phyloP scores from a whole-genome alignment of 2,888 invertebrate genomes.

The Anagyrus pseudococci region DNA sequence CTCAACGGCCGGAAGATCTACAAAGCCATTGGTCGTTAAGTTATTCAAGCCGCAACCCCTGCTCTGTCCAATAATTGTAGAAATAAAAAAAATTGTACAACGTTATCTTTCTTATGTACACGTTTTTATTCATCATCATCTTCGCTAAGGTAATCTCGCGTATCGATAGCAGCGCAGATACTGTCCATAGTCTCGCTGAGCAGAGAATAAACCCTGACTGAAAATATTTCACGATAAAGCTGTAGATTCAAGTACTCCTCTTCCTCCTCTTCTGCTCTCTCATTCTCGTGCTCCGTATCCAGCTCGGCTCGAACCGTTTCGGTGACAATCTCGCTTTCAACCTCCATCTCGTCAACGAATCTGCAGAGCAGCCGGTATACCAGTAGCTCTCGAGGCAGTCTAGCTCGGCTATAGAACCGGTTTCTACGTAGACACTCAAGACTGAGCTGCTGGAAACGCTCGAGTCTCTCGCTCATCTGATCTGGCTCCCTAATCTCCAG shows the following conservation, averaged over 20 bases:
- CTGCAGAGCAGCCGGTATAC: constrained; percentile 45
- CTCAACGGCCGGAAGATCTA: constrained; percentile 45
- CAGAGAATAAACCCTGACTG: constrained; percentile 43
- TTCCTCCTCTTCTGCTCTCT: not conserved
- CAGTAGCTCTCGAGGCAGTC: not conserved
- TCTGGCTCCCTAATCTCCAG: constrained; percentile 37
- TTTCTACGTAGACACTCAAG: constrained; percentile 1
- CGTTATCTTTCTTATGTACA: not conserved
- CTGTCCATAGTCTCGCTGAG: constrained; percentile 42
- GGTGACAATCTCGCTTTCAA: constrained; percentile 40
- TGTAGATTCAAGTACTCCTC: constrained; percentile 11
- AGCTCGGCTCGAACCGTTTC: not conserved
- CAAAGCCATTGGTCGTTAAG: constrained; percentile 25
- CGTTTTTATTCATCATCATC: not conserved
- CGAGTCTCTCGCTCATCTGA: not conserved
- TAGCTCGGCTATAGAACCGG: not conserved
- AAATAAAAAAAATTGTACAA: not conserved
- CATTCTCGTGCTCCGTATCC: not conserved
- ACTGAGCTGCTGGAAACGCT: constrained; percentile 15
- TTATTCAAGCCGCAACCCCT: not conserved
- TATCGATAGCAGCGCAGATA: constrained; percentile 45
- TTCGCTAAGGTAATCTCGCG: constrained; percentile 42
- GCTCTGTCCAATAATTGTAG: not conserved
- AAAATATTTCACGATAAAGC: constrained; percentile 45
- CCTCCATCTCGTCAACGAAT: constrained; percentile 47